Conservation (phyloP, 2,113 vertebrate genomes). For the Zosterops hypoxanthus region DNA sequence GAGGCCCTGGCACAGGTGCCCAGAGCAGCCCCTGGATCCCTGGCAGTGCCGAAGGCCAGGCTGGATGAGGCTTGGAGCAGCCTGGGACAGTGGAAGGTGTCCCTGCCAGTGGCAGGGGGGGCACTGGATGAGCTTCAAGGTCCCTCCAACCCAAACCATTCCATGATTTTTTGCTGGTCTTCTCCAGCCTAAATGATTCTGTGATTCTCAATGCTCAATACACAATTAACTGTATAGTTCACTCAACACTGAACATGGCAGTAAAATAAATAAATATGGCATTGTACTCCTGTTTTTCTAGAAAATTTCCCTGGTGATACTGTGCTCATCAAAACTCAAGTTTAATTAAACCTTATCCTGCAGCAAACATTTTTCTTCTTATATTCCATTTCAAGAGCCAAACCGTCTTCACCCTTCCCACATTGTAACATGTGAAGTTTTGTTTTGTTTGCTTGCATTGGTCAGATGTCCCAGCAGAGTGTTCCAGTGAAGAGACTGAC, state of each 20-base stretch:
- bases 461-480: background rate
- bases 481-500: background rate
- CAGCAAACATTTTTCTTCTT: background rate
- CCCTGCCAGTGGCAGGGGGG: background rate
- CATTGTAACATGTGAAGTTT: background rate
- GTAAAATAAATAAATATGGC: background rate
- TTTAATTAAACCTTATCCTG: background rate
- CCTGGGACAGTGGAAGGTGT: background rate
- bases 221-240: background rate
- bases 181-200: background rate
- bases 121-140: background rate
- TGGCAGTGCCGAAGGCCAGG: background rate
- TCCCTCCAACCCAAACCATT: background rate
- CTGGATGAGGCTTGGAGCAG: background rate
- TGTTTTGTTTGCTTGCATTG: background rate
- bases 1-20: background rate
- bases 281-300: background rate
- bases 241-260: background rate
- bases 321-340: background rate
- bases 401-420: background rate
- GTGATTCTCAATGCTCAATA: background rate
- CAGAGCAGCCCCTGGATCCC: background rate
- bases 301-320: background rate
- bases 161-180: background rate
- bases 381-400: background rate